Base-by-base conservation (phyloP, 2,888 invertebrate species). In the Drosophila macrospina region DNA sequence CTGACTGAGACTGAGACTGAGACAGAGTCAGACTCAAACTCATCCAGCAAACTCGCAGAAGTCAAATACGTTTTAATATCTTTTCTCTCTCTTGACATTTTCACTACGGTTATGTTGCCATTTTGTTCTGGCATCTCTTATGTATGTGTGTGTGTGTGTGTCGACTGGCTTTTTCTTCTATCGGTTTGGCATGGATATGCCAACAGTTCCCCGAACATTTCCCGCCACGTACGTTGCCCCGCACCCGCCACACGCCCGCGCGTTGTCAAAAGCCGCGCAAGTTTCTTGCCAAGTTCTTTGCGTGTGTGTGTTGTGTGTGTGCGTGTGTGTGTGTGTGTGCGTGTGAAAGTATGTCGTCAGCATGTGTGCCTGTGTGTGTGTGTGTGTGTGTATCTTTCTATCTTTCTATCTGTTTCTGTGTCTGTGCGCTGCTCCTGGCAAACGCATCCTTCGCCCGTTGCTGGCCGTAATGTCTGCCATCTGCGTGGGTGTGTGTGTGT, bases 1-100 rank as follows among this genome's bases (percentile, higher is more conserved):
- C 41, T 42, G 4, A 1, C 16, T 41, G n/a, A 11, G 10, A n/a
- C 15, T 41, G 51, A 37, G 56, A 37, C 56, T 68, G n/a, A n/a
- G n/a, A n/a, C n/a, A n/a, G n/a, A n/a, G n/a, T n/a, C 20, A 11
- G 10, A n/a, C 15, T 41, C 55, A 37, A 54, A 37, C 56, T 68
- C 66, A 71, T 59, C 80, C 73, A 20, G 86, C 86, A 80, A 83
- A 83, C 83, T 87, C 76, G 80, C 82, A 89, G 84, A 86, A 89
- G 89, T 89, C 89, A 90, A 90, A 90, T 88, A 89, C 86, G 90
- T 89, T 88, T 90, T 89, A 89, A 88, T 90, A 88, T 89, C 90
- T 90, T 82, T 87, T 90, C 87, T 90, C 87, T 87, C 89, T 87
- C 88, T 90, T 87, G 87, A 90, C 87, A 87, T 87, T 90, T 85